Evolutionary conservation across 2,113 vertebrate genomes (phyloP).

Genomic region (Sorex araneus): DNA sequence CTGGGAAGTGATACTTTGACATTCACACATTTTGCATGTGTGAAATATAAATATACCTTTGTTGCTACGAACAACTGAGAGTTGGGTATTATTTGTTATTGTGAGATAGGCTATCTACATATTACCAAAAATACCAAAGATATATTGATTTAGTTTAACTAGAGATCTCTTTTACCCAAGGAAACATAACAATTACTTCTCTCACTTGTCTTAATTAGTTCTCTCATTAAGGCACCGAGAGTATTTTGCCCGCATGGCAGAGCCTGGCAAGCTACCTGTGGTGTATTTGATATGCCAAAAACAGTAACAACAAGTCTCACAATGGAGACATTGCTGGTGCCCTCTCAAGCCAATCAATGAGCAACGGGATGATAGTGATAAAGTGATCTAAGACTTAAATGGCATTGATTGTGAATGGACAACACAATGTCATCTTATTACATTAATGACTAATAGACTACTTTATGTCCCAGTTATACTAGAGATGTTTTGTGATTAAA

Average conservation of each 20-base stretch:
- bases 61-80: constrained; percentile 18
- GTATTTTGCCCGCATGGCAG: too few species aligned
- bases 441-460: not conserved
- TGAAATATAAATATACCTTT: constrained; percentile 37
- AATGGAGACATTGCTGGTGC: too few species aligned
- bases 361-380: too few species aligned
- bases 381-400: not conserved
- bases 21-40: not conserved
- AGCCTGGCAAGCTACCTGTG: too few species aligned
- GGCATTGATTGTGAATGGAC: not conserved
- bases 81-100: constrained; percentile 15
- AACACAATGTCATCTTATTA: not conserved
- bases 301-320: too few species aligned
- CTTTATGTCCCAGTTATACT: too few species aligned
- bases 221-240: too few species aligned
- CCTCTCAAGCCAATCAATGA: too few species aligned
- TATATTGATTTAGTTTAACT: not conserved
- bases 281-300: too few species aligned
- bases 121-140: not conserved
- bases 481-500: too few species aligned
- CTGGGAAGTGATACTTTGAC: not conserved
- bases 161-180: not conserved
- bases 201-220: not conserved
- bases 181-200: not conserved
- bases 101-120: not conserved